Evolutionary conservation across 2,113 vertebrate genomes (phyloP), one percentile per base, ranked within the genome.

Genomic region (Cryptomyrus ogoouensis): DNA sequence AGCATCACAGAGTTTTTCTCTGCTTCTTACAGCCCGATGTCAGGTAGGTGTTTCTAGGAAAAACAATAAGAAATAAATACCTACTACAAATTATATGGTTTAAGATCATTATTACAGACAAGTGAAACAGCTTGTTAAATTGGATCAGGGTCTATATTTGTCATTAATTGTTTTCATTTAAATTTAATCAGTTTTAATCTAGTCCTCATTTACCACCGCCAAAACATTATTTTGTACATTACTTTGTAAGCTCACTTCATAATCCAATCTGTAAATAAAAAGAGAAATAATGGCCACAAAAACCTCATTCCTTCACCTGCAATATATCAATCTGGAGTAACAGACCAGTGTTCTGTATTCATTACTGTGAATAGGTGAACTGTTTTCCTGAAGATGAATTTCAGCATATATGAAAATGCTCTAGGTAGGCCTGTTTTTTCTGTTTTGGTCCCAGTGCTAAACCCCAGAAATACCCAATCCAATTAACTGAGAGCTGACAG

Each of bases 401-500:
- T 50, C 24, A 86, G 12, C 83, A 88, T 19, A 42, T 39, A 53
- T 56, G 53, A 39, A 56, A 88, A 88, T 39, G 27, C 17, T 53
- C 49, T 10, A 58, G 87, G 31, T 53, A 53, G 27, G 87, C 35
- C 52, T 88, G 49, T 88, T 62, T 88, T 56, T 88, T 39, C 31
- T 39, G 31, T 58, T 53, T 5, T 53, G 46, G 6, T 42, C 39
- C 50, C 24, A 50, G 44, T 5, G 35, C 31, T 21, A 49, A 56
- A 58, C 62, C 2, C 47, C n/a, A 88, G 27, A 58, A 88, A 88
- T 58, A 58, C 52, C 31, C 15, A 39, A 35, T 88, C 50, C 87
- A 88, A 88, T 88, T 88, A 56, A 50, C 52, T 53, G 49, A 62
- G 50, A 62, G 52, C 15, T 88, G 87, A 88, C 87, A 56, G 87